Conservation (phyloP, 2,888 invertebrate species). For the Thelaira solivaga region DNA sequence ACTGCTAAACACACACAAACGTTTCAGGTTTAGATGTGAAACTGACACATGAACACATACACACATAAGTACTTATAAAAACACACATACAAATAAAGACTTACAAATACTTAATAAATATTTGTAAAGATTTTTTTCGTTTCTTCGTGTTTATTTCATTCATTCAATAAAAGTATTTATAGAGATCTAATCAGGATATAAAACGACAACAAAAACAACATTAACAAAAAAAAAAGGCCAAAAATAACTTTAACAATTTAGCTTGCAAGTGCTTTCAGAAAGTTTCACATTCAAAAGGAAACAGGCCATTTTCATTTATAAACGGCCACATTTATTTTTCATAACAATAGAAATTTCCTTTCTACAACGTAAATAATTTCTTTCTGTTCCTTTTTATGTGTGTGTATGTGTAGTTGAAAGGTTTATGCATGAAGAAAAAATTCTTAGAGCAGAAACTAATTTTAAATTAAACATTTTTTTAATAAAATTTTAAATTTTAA, state of each 20-base stretch:
- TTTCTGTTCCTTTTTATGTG: background rate
- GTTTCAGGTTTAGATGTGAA: slow-evolving; percentile 39
- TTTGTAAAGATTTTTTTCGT: background rate
- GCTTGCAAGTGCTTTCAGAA: background rate
- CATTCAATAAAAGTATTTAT: slow-evolving; percentile 21
- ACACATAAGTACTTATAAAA: too few relatives aligned
- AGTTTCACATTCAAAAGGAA: background rate
- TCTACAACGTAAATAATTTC: background rate
- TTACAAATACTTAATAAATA: background rate
- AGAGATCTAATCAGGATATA: slow-evolving; percentile 38
- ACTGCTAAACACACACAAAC: slow-evolving; percentile 57
- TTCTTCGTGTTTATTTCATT: background rate
- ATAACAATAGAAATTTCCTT: background rate
- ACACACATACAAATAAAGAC: background rate
- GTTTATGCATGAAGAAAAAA: background rate
- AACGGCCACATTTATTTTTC: background rate
- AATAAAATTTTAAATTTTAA: too few relatives aligned
- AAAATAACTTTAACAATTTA: background rate
- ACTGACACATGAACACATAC: background rate
- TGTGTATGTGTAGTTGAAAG: background rate
- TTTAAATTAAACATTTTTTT: background rate
- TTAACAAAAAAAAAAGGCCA: background rate
- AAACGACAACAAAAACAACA: background rate
- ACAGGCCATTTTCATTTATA: background rate
- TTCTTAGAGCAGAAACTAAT: background rate